Evolutionary conservation across 2,113 vertebrate species (phyloP).

Genomic region (Myiagra hebetior): DNA sequence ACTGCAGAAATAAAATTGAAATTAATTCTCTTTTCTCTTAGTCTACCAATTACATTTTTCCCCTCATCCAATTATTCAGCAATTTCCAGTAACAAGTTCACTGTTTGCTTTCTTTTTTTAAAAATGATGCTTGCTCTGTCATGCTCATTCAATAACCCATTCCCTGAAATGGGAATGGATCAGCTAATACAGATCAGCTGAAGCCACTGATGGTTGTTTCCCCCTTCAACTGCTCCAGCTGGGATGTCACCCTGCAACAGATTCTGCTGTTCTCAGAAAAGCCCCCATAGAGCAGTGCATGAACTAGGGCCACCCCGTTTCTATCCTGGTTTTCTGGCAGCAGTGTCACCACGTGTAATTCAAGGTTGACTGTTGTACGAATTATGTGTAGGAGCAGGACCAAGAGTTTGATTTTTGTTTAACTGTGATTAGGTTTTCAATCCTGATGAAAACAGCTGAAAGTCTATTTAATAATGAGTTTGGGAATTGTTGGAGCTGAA

Average conservation of each 20-base stretch:
- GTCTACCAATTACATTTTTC: background rate
- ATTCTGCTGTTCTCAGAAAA: background rate
- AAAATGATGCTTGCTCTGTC: background rate
- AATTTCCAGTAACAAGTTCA: background rate
- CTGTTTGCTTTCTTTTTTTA: background rate
- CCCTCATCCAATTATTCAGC: background rate
- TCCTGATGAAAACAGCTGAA: background rate
- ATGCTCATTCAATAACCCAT: background rate
- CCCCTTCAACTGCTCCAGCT: background rate
- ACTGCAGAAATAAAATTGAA: background rate
- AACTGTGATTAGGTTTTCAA: slow-evolving; percentile 22
- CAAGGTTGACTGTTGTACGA: background rate
- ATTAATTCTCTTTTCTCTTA: background rate
- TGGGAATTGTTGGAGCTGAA: slow-evolving; percentile 11
- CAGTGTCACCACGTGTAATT: background rate
- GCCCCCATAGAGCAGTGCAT: too few relatives aligned
- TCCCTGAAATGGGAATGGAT: background rate
- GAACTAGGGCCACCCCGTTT: background rate
- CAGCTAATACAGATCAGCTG: background rate
- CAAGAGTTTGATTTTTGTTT: background rate
- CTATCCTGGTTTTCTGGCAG: background rate
- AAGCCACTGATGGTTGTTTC: background rate
- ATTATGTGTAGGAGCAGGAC: background rate
- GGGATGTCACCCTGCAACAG: background rate
- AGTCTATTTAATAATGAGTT: background rate